phyloP scores from a whole-genome alignment of 2,888 invertebrate species.

The Pegoplata infirma region DNA sequence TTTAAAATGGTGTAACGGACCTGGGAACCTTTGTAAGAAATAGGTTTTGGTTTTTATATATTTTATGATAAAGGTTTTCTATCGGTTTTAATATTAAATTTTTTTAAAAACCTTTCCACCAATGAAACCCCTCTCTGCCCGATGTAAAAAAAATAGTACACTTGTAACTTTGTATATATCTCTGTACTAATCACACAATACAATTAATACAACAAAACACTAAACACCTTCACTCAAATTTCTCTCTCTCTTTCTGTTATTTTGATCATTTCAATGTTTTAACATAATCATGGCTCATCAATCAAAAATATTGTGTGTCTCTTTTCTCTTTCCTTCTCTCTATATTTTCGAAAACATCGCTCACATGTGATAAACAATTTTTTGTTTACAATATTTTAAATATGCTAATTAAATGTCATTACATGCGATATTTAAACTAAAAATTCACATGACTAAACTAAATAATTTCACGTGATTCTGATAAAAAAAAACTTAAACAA shows the following conservation, averaged over 20 bases:
- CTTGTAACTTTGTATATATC: too few relatives aligned
- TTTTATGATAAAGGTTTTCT: too few relatives aligned
- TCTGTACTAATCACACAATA: not conserved
- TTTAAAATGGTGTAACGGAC: too few relatives aligned
- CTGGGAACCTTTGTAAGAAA: too few relatives aligned
- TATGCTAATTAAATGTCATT: conserved; percentile 19
- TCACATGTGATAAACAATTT: conserved; percentile 36
- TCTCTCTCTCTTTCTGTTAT: conserved; percentile 11
- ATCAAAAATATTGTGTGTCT: conserved; percentile 55
- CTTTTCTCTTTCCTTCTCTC: conserved; percentile 48
- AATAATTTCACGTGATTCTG: conserved; percentile 19
- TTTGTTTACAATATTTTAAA: not conserved
- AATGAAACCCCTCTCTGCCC: too few relatives aligned
- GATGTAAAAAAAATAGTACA: too few relatives aligned
- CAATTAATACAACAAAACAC: not conserved
- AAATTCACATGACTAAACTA: conserved; percentile 34
- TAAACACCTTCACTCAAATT: not conserved
- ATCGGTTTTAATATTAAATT: too few relatives aligned
- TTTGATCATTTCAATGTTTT: conserved; percentile 52
- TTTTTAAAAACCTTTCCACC: too few relatives aligned
- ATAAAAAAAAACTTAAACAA: too few relatives aligned
- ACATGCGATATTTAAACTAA: not conserved
- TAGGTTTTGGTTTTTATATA: too few relatives aligned
- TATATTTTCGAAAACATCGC: conserved; percentile 2
- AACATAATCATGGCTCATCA: conserved; percentile 58